phyloP scores from a whole-genome alignment of 1,140 invertebrate species.

The Trachymyrmex septentrionalis region DNA sequence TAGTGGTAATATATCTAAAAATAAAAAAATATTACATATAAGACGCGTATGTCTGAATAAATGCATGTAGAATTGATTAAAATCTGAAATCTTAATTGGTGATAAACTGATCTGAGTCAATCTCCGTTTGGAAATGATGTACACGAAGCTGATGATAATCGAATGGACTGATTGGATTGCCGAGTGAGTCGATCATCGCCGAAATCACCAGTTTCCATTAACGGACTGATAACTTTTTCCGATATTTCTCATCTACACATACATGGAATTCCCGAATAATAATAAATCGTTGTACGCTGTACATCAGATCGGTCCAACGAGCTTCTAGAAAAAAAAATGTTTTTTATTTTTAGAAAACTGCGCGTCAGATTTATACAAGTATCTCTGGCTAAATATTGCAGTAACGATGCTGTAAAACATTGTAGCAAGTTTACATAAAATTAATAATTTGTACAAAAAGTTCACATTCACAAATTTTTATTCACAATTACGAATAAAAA shows the following conservation, averaged over 20 bases:
- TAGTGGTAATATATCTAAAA: no score
- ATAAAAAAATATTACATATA: neutral
- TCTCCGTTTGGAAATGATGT: slow-evolving; percentile 80
- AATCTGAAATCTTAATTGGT: slow-evolving; percentile 75
- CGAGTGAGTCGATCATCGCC: slow-evolving; percentile 49
- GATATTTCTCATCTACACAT: slow-evolving; percentile 14
- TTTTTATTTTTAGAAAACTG: slow-evolving; percentile 46
- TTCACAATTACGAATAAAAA: neutral
- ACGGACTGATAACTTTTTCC: neutral
- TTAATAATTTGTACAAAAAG: neutral
- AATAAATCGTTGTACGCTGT: slow-evolving; percentile 11
- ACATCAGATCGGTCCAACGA: neutral
- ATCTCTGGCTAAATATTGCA: slow-evolving; percentile 1
- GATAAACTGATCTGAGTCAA: slow-evolving; percentile 71
- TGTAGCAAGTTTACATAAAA: neutral
- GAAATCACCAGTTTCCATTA: slow-evolving; percentile 42
- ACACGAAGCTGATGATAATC: slow-evolving; percentile 68
- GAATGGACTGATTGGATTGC: slow-evolving; percentile 56
- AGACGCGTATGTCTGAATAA: neutral
- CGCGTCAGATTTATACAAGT: neutral
- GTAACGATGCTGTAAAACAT: neutral
- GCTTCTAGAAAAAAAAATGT: slow-evolving; percentile 15
- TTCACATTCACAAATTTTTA: neutral
- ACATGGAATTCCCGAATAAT: slow-evolving; percentile 4
- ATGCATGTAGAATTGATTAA: slow-evolving; percentile 62